Conservation (phyloP, 2,113 vertebrate genomes). For the Eretmochelys imbricata region DNA sequence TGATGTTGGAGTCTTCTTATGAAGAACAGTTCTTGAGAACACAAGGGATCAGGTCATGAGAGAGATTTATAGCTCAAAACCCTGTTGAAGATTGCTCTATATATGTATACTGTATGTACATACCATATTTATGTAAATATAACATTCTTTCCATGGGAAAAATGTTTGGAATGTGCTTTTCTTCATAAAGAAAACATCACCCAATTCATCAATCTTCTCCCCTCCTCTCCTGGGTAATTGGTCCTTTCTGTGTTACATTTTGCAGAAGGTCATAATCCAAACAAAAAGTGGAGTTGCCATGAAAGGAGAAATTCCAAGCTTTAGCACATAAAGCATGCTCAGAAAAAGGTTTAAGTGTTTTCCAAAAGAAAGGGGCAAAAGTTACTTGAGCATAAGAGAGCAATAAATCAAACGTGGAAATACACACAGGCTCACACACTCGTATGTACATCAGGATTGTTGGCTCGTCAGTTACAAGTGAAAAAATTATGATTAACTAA, state of each 20-base stretch:
- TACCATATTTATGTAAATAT: conserved; percentile 9
- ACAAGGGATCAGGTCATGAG: conserved; percentile 15
- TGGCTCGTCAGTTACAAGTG: background rate
- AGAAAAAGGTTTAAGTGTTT: background rate
- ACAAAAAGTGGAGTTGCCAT: background rate
- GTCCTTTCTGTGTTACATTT: conserved; percentile 15
- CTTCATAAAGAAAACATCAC: conserved; percentile 1
- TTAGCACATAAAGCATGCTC: background rate
- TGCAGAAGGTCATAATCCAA: conserved; percentile 36
- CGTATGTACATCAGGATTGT: background rate
- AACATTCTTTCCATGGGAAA: conserved; percentile 67
- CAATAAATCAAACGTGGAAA: background rate
- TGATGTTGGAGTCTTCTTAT: background rate
- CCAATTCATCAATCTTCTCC: conserved; percentile 29
- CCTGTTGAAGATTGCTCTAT: conserved; percentile 29
- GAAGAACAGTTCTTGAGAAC: background rate
- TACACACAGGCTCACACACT: background rate
- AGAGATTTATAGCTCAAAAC: conserved; percentile 8
- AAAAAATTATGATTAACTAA: background rate
- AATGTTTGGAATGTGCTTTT: conserved; percentile 55
- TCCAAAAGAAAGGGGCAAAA: background rate
- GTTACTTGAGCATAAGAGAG: background rate
- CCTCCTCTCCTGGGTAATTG: background rate
- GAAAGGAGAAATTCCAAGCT: background rate
- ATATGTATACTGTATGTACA: background rate